phyloP scores from a whole-genome alignment of 2,113 vertebrate genomes.

The Marcusenius ussheri region DNA sequence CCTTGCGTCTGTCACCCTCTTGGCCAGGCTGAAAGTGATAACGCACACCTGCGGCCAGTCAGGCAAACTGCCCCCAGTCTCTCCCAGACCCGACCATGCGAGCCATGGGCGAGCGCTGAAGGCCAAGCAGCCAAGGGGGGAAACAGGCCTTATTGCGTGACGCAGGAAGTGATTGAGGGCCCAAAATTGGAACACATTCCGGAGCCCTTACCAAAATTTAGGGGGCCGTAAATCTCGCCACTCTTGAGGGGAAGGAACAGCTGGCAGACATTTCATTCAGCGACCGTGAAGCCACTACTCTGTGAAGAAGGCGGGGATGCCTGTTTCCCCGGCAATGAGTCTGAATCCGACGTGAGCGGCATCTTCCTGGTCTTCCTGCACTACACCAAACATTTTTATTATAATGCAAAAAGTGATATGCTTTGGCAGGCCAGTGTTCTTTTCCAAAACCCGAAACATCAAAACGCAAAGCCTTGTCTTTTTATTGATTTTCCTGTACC shows the following conservation, averaged over 20 bases:
- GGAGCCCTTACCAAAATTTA: conserved; percentile 36
- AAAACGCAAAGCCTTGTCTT: background rate
- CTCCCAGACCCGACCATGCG: background rate
- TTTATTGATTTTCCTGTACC: background rate
- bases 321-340: background rate
- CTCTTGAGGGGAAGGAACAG: conserved; percentile 17
- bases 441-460: background rate
- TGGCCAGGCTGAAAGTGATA: conserved; percentile 28
- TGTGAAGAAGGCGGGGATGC: background rate
- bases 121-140: background rate
- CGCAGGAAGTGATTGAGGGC: conserved; percentile 31
- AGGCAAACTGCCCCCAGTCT: conserved; percentile 4
- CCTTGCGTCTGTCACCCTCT: background rate
- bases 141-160: conserved; percentile 39
- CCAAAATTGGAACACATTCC: conserved; percentile 39
- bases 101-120: background rate
- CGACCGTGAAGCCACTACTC: background rate
- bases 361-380: background rate
- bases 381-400: background rate
- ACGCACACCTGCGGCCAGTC: conserved; percentile 34
- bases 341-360: background rate
- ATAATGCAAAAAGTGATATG: background rate
- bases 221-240: conserved; percentile 42
- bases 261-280: conserved; percentile 22
- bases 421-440: background rate